Evolutionary conservation across 1,140 invertebrate species (phyloP).

Genomic region (Venustaconcha ellipsiformis): DNA sequence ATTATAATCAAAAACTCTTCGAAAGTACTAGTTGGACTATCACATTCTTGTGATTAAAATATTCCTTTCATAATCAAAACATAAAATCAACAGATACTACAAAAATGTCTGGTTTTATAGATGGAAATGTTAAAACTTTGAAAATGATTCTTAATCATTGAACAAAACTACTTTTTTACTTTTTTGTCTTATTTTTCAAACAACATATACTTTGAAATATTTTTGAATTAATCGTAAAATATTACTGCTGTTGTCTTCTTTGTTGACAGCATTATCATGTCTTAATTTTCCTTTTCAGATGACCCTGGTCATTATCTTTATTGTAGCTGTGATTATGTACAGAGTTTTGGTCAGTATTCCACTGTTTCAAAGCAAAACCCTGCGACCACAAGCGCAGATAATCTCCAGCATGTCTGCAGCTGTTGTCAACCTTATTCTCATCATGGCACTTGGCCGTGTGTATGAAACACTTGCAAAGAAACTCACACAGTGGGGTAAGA

Average conservation of each 20-base stretch:
- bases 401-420: slow-evolving; percentile 80
- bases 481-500: slow-evolving; percentile 87
- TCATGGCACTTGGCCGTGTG: slow-evolving; percentile 77
- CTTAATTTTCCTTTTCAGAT: slow-evolving; percentile 71
- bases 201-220: background rate
- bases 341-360: slow-evolving; percentile 77
- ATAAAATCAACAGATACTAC: too few species aligned
- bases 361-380: slow-evolving; percentile 75
- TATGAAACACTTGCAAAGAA: slow-evolving; percentile 91
- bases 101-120: too few species aligned
- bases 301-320: slow-evolving; percentile 79
- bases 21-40: too few species aligned
- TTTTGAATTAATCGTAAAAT: background rate
- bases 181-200: background rate
- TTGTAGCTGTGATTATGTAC: slow-evolving; percentile 82
- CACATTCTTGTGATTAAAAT: too few species aligned
- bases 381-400: slow-evolving; percentile 74
- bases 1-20: too few species aligned
- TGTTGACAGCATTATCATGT: background rate
- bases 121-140: too few species aligned
- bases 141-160: too few species aligned
- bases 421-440: slow-evolving; percentile 79
- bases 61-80: too few species aligned
- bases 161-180: too few species aligned
- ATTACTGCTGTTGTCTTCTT: background rate